Evolutionary conservation across 2,888 invertebrate genomes (phyloP).

Genomic region (Eristalinus sepulchralis): DNA sequence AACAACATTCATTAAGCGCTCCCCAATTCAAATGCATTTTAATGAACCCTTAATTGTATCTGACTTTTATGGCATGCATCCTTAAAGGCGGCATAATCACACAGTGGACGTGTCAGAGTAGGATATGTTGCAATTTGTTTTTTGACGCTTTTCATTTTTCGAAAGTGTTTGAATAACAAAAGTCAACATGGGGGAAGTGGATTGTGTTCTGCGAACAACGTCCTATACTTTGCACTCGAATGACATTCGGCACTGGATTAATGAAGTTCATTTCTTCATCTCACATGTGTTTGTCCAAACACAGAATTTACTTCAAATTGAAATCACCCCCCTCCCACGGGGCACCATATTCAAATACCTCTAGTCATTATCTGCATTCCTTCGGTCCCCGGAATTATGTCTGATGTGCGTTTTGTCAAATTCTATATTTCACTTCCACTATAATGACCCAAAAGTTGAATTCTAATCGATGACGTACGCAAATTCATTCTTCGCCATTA

Average conservation of each 20-base stretch:
- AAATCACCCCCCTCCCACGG: background rate
- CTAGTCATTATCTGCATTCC: conserved; percentile 38
- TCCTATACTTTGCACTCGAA: too few species aligned
- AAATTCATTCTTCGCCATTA: conserved; percentile 59
- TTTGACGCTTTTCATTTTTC: background rate
- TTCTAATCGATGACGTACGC: conserved; percentile 46
- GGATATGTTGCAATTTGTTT: background rate
- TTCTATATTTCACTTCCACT: conserved; percentile 53
- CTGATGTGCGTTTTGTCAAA: conserved; percentile 44
- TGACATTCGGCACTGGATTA: too few species aligned
- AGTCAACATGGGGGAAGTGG: too few species aligned
- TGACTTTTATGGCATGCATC: too few species aligned
- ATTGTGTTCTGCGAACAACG: too few species aligned
- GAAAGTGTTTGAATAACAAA: background rate
- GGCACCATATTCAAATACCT: conserved; percentile 7
- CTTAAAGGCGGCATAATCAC: background rate
- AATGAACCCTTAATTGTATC: background rate
- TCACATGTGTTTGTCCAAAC: too few species aligned
- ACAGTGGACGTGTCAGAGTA: background rate
- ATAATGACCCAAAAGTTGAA: conserved; percentile 44
- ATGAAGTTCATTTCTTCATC: too few species aligned
- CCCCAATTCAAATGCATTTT: background rate
- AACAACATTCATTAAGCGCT: background rate
- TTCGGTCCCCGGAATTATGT: conserved; percentile 9
- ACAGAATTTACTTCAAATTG: background rate